Evolutionary conservation across 2,797 vertebrate species (phyloP).

Genomic region (Ceryle rudis): DNA sequence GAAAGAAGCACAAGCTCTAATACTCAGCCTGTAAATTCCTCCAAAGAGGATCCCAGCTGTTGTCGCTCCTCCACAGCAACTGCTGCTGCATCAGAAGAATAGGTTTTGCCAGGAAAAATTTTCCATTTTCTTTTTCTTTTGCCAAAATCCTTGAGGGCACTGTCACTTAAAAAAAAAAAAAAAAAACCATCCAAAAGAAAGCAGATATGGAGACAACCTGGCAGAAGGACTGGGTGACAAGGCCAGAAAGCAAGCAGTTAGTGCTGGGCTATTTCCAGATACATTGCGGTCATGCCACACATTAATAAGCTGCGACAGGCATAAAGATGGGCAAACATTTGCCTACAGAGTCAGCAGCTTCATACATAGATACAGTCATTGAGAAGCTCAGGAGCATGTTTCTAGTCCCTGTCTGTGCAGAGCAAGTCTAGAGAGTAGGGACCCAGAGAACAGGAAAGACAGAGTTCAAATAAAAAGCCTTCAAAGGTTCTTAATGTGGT

Average conservation of each 20-base stretch:
- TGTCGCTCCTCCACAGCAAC: slow-evolving; percentile 33
- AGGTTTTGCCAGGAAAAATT: not conserved
- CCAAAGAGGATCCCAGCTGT: slow-evolving; percentile 28
- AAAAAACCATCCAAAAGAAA: not conserved
- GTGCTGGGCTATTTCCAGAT: slow-evolving; percentile 5
- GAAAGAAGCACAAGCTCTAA: slow-evolving; percentile 6
- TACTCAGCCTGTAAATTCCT: slow-evolving; percentile 27
- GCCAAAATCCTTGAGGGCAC: not conserved
- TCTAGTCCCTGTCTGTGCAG: not conserved
- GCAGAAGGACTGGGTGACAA: not conserved
- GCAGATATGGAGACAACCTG: not conserved
- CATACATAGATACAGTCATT: not conserved
- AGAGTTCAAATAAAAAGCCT: not conserved
- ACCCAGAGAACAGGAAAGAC: fast-evolving
- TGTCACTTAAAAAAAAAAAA: not conserved
- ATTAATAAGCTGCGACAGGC: not conserved
- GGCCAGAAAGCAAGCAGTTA: not conserved
- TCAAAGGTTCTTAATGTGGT: not conserved
- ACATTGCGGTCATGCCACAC: not conserved
- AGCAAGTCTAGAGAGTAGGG: not conserved
- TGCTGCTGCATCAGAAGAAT: slow-evolving; percentile 29
- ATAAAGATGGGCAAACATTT: not conserved
- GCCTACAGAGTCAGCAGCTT: not conserved
- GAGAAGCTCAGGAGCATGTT: not conserved
- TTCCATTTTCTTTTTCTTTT: slow-evolving; percentile 25